phyloP scores from a whole-genome alignment of 2,113 vertebrate species.

The Malurus cyaneus region DNA sequence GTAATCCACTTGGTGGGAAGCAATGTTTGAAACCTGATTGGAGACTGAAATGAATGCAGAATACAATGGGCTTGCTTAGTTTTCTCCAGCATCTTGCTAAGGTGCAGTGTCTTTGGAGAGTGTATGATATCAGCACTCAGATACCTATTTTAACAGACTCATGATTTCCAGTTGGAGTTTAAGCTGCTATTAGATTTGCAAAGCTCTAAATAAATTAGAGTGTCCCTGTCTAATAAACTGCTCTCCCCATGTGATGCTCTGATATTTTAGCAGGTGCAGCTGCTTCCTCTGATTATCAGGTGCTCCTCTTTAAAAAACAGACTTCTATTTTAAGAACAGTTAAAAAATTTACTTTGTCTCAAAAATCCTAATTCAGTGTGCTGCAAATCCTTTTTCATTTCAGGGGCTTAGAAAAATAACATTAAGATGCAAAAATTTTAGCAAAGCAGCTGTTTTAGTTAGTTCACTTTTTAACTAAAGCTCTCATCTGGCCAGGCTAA shows the following conservation, averaged over 20 bases:
- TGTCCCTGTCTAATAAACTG: not conserved
- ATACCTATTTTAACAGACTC: not conserved
- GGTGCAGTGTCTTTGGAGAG: not conserved
- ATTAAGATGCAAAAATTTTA: not conserved
- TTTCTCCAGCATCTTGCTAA: not conserved
- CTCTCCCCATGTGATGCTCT: not conserved
- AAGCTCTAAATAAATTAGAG: not conserved
- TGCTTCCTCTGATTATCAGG: not conserved
- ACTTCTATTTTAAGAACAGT: not conserved
- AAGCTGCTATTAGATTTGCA: not conserved
- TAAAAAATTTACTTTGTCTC: not conserved
- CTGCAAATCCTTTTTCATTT: not conserved
- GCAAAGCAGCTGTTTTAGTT: not conserved
- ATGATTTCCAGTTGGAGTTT: not conserved
- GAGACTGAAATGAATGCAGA: not conserved
- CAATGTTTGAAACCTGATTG: not conserved
- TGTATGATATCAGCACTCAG: not conserved
- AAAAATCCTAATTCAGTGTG: not conserved
- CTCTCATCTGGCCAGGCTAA: not conserved
- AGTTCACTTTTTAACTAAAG: not conserved
- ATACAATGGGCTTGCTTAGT: not conserved
- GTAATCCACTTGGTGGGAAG: not conserved
- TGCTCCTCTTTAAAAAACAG: not conserved
- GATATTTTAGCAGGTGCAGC: not conserved
- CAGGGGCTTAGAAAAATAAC: not conserved